Evolutionary conservation across 1,140 invertebrate genomes (phyloP).

Genomic region (Epicauta chinensis): DNA sequence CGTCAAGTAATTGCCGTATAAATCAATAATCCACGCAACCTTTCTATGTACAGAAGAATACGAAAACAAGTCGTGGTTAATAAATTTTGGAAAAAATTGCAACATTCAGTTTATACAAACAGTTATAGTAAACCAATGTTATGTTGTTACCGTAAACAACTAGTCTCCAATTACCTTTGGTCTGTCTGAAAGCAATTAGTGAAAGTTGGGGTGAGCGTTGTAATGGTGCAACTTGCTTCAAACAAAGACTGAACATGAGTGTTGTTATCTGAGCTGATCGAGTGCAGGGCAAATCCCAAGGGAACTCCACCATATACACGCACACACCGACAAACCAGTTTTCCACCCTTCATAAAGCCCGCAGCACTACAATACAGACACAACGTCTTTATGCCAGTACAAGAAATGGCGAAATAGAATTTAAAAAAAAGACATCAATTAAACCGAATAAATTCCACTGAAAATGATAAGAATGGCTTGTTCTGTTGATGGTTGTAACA

Average conservation of each 20-base stretch:
- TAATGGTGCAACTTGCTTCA: slow-evolving; percentile 26
- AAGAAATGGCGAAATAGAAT: not conserved
- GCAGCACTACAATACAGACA: not conserved
- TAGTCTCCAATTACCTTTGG: slow-evolving; percentile 15
- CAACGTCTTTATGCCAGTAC: not conserved
- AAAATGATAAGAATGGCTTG: not conserved
- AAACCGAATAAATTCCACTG: not conserved
- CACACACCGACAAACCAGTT: slow-evolving; percentile 18
- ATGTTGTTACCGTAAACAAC: no score
- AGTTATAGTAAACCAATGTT: no score
- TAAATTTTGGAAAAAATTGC: no score
- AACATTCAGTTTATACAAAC: no score
- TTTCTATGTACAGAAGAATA: no score
- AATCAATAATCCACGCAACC: no score
- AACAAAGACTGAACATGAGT: slow-evolving; percentile 33
- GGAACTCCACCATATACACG: slow-evolving; percentile 23
- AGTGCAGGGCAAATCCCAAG: slow-evolving; percentile 28
- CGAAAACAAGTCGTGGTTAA: no score
- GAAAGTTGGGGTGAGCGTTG: slow-evolving; percentile 23
- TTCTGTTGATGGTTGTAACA: no score
- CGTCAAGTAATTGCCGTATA: no score
- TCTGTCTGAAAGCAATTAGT: slow-evolving; percentile 30
- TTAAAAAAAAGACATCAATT: not conserved
- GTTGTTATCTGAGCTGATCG: slow-evolving; percentile 36
- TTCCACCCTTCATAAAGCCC: slow-evolving; percentile 12